Evolutionary conservation across 2,113 vertebrate genomes (phyloP), one percentile per base, ranked within the genome.

Genomic region (Lepisosteus oculatus): DNA sequence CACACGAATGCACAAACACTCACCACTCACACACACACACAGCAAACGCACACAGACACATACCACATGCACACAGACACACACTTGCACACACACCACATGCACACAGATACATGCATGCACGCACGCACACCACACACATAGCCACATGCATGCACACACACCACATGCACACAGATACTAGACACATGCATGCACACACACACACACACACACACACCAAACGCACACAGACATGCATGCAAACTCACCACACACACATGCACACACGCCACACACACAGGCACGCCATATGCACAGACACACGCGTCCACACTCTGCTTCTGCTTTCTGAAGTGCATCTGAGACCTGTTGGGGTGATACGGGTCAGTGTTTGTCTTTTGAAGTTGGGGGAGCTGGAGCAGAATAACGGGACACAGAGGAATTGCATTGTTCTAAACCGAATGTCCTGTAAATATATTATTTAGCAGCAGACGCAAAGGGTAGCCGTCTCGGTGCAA

Each of bases 91-190:
- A 29, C 29, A 29, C 29, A 29, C 29, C 29, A 2, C 29, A 29
- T 29, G 29, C 29, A 1, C 54, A 29, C 29, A 81, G 74, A 77
- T 69, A 62, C 78, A 72, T 74, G 72, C 77, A 75, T 79, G 77
- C 72, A 70, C 43, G 77, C 72, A 70, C 43, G 45, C 67, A 67
- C 42, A 43, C 13, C 14, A 55, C n/a, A 77, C 75, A 74, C 65
- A 79, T 72, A 72, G 67, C 72, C 43, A 55, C 15, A 8, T 67
- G 42, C 69, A 56, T 67, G 67, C 70, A 76, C 71, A 55, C 61
- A 68, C 76, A 69, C 65, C 71, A 67, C 61, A 14, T 42, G 45
- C 71, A 55, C 55, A 45, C 6, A 44, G 41, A 55, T 43, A 15
- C 42, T 29, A 64, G 17, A 44, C 47, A 68, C 44, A 43, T 67